Percentiles rank a stretch among this genome's conserved stretches.
These are phyloP conservation scores for Syritta pipiens DNA, from an alignment of 2,888 invertebrate genomes.

Conservation along the genomic window DNA sequence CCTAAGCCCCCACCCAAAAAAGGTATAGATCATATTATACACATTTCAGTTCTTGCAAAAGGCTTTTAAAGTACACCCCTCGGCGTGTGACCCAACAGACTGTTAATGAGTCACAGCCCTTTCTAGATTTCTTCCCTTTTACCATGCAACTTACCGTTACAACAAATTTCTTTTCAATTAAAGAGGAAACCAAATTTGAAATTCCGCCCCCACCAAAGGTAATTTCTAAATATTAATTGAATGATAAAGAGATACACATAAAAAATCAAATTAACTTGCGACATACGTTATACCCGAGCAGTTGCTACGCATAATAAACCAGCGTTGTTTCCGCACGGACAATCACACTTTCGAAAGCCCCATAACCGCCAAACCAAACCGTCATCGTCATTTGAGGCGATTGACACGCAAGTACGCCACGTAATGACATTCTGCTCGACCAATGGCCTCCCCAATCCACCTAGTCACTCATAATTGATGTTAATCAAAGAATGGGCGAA, in stretches of 20 bases:
- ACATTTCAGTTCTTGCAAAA: too few species aligned
- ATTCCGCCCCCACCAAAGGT: not conserved
- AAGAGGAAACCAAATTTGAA: not conserved
- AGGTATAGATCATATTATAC: too few species aligned
- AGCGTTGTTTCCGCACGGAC: conserved; percentile 53
- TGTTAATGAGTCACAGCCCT: too few species aligned
- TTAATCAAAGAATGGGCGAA: conserved; percentile 32
- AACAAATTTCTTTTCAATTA: too few species aligned
- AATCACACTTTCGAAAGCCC: conserved; percentile 46
- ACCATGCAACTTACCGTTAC: too few species aligned
- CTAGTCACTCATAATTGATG: conserved; percentile 29
- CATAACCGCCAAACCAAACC: not conserved
- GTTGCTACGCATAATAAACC: conserved; percentile 61
- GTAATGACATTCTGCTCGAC: conserved; percentile 20
- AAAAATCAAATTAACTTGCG: conserved; percentile 54
- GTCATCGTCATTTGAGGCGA: conserved; percentile 16
- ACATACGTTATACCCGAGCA: conserved; percentile 50
- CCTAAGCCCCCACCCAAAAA: too few species aligned
- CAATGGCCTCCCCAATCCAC: conserved; percentile 16
- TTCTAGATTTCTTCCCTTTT: too few species aligned
- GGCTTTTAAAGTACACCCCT: too few species aligned
- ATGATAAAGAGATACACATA: conserved; percentile 20
- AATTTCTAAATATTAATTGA: conserved; percentile 39
- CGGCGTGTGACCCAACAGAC: too few species aligned
- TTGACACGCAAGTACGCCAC: conserved; percentile 40